A percentile compares a stretch with the other conserved stretches of the same genome.
Evolutionary conservation across 92 coral and sea anemone species (phyloP).

Genomic region (Heteractis magnifica): DNA sequence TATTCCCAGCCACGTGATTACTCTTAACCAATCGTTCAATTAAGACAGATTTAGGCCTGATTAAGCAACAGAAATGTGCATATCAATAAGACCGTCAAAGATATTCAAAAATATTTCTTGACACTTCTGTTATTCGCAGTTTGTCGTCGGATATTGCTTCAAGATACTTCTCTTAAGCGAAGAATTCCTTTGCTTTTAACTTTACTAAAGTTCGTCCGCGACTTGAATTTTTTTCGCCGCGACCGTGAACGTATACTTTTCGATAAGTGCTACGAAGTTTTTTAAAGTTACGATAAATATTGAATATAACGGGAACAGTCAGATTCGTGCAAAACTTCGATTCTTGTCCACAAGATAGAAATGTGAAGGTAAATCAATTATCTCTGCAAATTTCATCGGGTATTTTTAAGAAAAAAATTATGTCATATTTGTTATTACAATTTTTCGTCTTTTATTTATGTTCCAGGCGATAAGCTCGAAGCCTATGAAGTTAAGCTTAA

Average conservation of each 20-base stretch:
- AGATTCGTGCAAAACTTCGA: background rate
- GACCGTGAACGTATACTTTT: no score
- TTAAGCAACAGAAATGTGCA: background rate
- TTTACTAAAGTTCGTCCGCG: background rate
- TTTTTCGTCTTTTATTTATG: background rate
- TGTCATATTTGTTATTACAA: background rate
- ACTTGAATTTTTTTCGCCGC: background rate
- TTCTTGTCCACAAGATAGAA: background rate
- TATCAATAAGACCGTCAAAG: background rate
- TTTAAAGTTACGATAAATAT: constrained; percentile 12
- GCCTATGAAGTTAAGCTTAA: background rate
- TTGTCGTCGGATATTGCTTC: background rate
- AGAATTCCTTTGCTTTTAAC: background rate
- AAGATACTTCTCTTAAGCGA: background rate
- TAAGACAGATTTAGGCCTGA: constrained; percentile 1
- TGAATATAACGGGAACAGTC: constrained; percentile 3
- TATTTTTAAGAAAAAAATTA: background rate
- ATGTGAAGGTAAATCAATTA: background rate
- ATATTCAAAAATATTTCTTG: background rate
- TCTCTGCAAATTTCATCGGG: background rate
- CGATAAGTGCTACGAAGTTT: constrained; percentile 1
- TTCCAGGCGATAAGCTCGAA: background rate
- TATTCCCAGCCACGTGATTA: constrained; percentile 16
- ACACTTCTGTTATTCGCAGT: background rate
- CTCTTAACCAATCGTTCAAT: constrained; percentile 14